Evolutionary conservation across 92 coral and sea anemone species (phyloP).

Genomic region (Zoanthus gigantus): DNA sequence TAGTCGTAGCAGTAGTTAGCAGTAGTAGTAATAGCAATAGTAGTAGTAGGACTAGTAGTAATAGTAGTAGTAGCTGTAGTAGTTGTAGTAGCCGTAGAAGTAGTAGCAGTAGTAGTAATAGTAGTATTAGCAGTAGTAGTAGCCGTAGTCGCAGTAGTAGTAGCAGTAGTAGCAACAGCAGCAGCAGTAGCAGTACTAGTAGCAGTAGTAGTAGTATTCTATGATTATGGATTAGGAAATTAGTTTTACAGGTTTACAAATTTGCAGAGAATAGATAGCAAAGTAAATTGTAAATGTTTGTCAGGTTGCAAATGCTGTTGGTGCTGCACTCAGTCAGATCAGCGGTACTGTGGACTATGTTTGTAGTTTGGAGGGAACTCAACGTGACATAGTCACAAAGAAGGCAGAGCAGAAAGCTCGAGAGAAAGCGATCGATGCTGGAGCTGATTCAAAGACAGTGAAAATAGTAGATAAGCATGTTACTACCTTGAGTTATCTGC

Average conservation of each 20-base stretch:
- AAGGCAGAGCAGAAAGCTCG: slow-evolving; percentile 68
- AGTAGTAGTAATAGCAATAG: too few relatives aligned
- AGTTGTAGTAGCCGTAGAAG: too few relatives aligned
- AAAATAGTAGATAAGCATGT: slow-evolving; percentile 75
- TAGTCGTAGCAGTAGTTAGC: too few relatives aligned
- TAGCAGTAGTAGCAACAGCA: too few relatives aligned
- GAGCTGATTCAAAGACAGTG: slow-evolving; percentile 75
- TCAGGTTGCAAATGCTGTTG: slow-evolving; percentile 95
- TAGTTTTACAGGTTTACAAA: too few relatives aligned
- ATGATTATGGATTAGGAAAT: too few relatives aligned
- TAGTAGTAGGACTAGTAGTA: too few relatives aligned
- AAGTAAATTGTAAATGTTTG: not conserved
- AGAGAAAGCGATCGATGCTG: slow-evolving; percentile 71
- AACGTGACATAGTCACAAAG: slow-evolving; percentile 69
- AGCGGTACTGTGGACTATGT: slow-evolving; percentile 88
- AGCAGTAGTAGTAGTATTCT: not conserved
- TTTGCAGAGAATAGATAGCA: too few relatives aligned
- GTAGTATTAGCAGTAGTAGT: too few relatives aligned
- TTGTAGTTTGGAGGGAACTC: slow-evolving; percentile 63
- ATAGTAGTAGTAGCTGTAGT: not conserved
- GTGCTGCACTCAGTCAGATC: slow-evolving; percentile 94
- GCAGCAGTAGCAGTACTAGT: not conserved
- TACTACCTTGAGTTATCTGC: slow-evolving; percentile 76
- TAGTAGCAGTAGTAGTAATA: too few relatives aligned
- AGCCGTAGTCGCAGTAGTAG: too few relatives aligned